Evolutionary conservation across 2,888 invertebrate genomes (phyloP), one percentile per base, ranked within the genome.

Genomic region (Nezara viridula): DNA sequence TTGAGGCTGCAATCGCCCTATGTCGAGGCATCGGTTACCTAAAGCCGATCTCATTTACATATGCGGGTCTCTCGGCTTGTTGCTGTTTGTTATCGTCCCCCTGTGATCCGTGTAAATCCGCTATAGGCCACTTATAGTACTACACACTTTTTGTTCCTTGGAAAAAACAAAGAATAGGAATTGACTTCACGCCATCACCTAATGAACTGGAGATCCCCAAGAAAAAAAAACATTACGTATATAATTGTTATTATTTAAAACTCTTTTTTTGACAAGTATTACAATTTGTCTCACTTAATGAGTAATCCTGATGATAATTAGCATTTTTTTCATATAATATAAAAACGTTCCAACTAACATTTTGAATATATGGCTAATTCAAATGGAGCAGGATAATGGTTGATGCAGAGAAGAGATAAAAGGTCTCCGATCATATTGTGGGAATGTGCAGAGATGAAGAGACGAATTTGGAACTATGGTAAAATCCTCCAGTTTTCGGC

Each of bases 21-120:
- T 24, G 77, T 9, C 10, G 40, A 9, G 81, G 81, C 44, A n/a
- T n/a, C 10, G 44, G 44, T 81, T 44, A 44, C n/a, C 44, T 47
- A 47, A 40, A 44, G 44, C 81, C 44, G 81, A 4, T 16, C 81
- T 24, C 81, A 81, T 81, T 47, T 4, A 44, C 81, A 81, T 81
- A 81, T 81, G 81, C 81, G 81, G 81, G 81, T 40, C 44, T 12
- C 81, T n/a, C 24, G 24, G 6, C 81, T 14, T 44, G 81, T 81
- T 16, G 2, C 44, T 81, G 81, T 81, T 44, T 81, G 40, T 81
- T 81, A 40, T 40, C 77, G 44, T 47, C 19, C 14, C n/a, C 1
- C 24, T 14, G n/a, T n/a, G 81, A 47, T 44, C 44, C 81, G 12
- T 81, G 81, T n/a, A 77, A 24, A 40, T n/a, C 7, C 44, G 24